These are phyloP conservation scores for Euplagia quadripunctaria DNA, from an alignment of 2,888 invertebrate genomes.

Conservation along the genomic window DNA sequence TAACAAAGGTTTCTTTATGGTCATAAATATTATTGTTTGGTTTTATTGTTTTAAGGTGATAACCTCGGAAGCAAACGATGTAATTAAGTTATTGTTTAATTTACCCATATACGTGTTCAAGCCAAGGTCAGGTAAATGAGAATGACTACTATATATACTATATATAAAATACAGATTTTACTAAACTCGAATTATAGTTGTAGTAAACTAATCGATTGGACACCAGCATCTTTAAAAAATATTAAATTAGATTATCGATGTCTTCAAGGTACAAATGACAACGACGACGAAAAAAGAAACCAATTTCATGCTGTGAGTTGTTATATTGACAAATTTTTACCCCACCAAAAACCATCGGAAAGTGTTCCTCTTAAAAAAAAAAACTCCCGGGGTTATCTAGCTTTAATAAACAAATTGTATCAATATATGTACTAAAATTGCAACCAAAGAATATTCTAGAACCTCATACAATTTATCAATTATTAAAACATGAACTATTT, in stretches of 20 bases:
- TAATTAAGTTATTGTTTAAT: constrained; percentile 29
- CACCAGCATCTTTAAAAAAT: too few relatives aligned
- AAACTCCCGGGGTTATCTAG: too few relatives aligned
- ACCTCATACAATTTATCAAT: not conserved
- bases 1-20: constrained; percentile 23
- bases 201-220: too few relatives aligned
- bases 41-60: constrained; percentile 24
- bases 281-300: too few relatives aligned
- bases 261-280: too few relatives aligned
- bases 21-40: constrained; percentile 24
- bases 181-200: too few relatives aligned
- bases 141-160: not conserved
- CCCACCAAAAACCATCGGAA: too few relatives aligned
- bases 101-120: constrained; percentile 19
- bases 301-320: too few relatives aligned
- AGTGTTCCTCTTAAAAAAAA: too few relatives aligned
- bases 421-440: not conserved
- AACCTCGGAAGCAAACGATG: constrained; percentile 37
- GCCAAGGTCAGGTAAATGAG: constrained; percentile 23
- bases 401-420: not conserved
- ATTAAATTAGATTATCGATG: too few relatives aligned
- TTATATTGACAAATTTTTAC: too few relatives aligned
- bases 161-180: too few relatives aligned
- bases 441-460: not conserved
- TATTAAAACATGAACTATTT: constrained; percentile 11